Percentiles rank a stretch among this genome's conserved stretches.
Conservation (phyloP, 2,888 invertebrate genomes). For the Drymonia ruficornis region DNA sequence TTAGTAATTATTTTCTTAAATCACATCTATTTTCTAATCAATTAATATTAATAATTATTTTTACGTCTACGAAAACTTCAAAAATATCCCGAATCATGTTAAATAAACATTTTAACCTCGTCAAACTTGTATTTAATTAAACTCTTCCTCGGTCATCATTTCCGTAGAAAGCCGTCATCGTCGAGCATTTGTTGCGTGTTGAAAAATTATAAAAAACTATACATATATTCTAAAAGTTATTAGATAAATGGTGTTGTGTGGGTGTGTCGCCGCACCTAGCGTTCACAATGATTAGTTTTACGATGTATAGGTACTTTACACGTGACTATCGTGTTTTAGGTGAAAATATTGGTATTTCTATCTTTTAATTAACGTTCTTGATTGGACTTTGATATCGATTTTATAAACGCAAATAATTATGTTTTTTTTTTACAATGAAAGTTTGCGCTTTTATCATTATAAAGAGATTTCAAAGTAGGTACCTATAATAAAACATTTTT, state of each 20-base stretch:
- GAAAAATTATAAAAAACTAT: constrained; percentile 34
- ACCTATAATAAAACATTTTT: no score
- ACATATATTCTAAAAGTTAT: constrained; percentile 32
- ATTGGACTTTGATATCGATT: background rate
- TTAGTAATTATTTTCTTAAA: no score
- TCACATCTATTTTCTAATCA: no score
- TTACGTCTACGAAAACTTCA: no score
- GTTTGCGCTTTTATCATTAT: no score
- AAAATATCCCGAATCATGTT: no score
- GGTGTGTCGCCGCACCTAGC: constrained; percentile 49
- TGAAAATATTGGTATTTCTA: background rate
- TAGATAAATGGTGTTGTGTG: constrained; percentile 38
- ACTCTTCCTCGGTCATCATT: constrained; percentile 18
- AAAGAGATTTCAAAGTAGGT: no score
- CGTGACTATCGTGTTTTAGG: constrained; percentile 4
- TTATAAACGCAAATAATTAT: background rate
- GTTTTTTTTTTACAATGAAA: no score
- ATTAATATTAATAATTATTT: no score
- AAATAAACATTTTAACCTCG: background rate
- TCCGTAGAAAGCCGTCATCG: constrained; percentile 32
- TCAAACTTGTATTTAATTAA: constrained; percentile 11
- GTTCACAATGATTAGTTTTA: constrained; percentile 46
- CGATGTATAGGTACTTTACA: constrained; percentile 22
- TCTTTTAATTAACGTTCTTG: background rate
- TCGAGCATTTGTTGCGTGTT: constrained; percentile 44